Evolutionary conservation across 2,113 vertebrate genomes (phyloP).

Genomic region (Austrofundulus limnaeus): DNA sequence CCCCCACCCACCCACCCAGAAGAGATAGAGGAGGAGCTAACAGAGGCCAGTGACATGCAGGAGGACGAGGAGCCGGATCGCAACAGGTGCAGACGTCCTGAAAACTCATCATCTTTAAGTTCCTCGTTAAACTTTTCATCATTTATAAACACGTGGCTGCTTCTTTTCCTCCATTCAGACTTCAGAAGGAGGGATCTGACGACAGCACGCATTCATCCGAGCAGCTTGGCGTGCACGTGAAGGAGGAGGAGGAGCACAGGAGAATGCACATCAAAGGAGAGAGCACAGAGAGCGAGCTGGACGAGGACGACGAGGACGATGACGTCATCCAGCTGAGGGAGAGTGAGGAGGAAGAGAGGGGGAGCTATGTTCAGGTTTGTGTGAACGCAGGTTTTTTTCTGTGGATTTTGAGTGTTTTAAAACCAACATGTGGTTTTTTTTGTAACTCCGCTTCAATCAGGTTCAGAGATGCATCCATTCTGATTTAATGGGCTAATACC

Average conservation of each 20-base stretch:
- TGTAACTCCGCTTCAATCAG: too few relatives aligned
- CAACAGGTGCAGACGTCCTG: conserved; percentile 43
- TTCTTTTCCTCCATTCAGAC: conserved; percentile 43
- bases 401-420: neutral
- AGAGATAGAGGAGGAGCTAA: conserved; percentile 72
- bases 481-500: too few relatives aligned
- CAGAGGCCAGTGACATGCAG: conserved; percentile 75
- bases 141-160: too few relatives aligned
- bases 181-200: conserved; percentile 64
- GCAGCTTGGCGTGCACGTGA: conserved; percentile 17
- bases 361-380: conserved; percentile 61
- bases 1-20: conserved; percentile 71
- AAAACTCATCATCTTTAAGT: neutral
- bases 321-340: conserved; percentile 64
- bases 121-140: neutral
- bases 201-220: conserved; percentile 56
- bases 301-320: conserved; percentile 73
- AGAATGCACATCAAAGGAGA: conserved; percentile 60
- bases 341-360: conserved; percentile 61
- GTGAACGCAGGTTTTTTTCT: neutral
- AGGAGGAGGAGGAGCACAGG: conserved; percentile 56
- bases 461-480: too few relatives aligned
- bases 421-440: neutral
- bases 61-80: conserved; percentile 44
- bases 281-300: conserved; percentile 71